Evolutionary conservation across 2,888 invertebrate species (phyloP), one percentile per base, ranked within the genome.

Genomic region (Macrosoma leucophasiata): DNA sequence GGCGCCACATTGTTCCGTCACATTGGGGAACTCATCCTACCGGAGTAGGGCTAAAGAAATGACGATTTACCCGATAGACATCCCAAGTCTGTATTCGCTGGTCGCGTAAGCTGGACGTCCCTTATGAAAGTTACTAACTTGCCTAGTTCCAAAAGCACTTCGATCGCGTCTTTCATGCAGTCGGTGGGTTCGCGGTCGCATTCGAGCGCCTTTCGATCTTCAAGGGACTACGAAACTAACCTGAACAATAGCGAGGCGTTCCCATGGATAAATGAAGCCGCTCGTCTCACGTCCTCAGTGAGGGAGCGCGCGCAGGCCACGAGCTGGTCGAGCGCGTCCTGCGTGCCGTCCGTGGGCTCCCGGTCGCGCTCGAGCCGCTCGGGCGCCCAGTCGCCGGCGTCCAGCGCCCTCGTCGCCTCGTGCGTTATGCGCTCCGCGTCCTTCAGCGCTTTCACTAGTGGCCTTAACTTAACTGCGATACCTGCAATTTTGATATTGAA

Each of bases 241-340:
- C 91, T 94, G 78, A 91, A 96, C 2, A 94, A 78, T 34, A 92
- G 74, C 37, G 91, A 90, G 22, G 92, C 92, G 66, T 93, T 94
- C 39, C 93, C 94, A 77, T 93, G 95, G 55, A 97, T 95, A 62
- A 96, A 94, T 8, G 95, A 95, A 10, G 95, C 92, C 9, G 95
- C 91, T 66, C 94, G 93, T 46, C 95, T 87, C 20, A 96, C 94
- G 74, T 97, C 96, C 67, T 94, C 93, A 0, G 93, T 94, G 14
- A 97, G 87, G 5, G 94, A 93, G 60, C 94, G 88, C 9, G 96
- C 91, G 59, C 95, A 93, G 6, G 93, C 91, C 43, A 96, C 91
- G 39, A 98, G 86, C 68, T 95, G 94, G 71, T 96, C 96, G 21
- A 97, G 81, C 19, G 94, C 92, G 69, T 96, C 96, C 10, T 91